These are phyloP conservation scores for Adelosebastes latens DNA, from an alignment of 2,797 vertebrate species.

Conservation along the genomic window DNA sequence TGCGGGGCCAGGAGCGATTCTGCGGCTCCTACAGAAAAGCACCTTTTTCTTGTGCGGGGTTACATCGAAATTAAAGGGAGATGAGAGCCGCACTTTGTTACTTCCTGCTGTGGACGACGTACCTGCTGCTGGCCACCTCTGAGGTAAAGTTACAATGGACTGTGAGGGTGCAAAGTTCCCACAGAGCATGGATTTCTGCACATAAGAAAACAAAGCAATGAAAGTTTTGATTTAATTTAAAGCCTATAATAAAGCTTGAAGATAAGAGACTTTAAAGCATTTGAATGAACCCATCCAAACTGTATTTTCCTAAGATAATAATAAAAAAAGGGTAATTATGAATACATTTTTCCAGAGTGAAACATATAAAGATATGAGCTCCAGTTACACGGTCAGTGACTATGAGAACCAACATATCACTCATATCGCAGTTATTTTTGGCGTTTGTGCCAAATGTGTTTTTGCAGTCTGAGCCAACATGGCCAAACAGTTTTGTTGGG, in stretches of 20 bases:
- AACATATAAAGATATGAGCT: not conserved
- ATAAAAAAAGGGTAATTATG: not conserved
- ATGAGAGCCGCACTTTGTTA: constrained; percentile 93
- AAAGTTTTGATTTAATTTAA: constrained; percentile 18
- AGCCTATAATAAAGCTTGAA: not conserved
- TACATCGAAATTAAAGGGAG: constrained; percentile 88
- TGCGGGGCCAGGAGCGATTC: constrained; percentile 90
- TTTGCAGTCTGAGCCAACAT: constrained; percentile 58
- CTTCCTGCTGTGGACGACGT: constrained; percentile 91
- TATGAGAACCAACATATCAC: constrained; percentile 28
- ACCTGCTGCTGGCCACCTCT: constrained; percentile 88
- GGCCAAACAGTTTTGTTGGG: constrained; percentile 65
- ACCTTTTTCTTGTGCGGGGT: constrained; percentile 83
- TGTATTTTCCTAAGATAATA: not conserved
- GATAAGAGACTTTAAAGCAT: not conserved
- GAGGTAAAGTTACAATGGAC: constrained; percentile 86
- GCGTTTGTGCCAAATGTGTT: constrained; percentile 72
- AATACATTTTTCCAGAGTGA: not conserved
- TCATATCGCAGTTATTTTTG: constrained; percentile 66
- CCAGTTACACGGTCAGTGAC: constrained; percentile 21
- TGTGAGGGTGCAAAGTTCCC: constrained; percentile 53
- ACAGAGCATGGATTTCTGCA: constrained; percentile 39
- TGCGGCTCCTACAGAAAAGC: constrained; percentile 87
- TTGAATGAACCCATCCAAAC: not conserved
- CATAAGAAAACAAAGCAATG: constrained; percentile 4